Conservation (phyloP, 2,888 invertebrate species). For the Lycophotia porphyrea region DNA sequence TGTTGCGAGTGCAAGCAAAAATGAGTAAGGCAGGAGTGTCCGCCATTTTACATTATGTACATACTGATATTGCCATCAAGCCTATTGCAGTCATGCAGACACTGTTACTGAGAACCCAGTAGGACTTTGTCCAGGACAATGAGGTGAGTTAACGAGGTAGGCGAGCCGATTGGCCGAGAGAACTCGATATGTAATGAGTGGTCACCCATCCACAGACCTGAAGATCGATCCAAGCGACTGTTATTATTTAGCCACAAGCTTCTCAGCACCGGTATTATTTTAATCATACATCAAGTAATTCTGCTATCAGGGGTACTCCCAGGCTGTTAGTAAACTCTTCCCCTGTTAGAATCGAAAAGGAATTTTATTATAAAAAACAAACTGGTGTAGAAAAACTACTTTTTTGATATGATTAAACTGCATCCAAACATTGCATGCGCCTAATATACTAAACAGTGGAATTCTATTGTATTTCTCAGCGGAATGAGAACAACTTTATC, state of each 20-base stretch:
- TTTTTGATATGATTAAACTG: not conserved
- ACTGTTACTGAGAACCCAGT: not conserved
- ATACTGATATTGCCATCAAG: too few species aligned
- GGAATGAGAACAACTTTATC: conserved; percentile 16
- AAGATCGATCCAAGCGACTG: not conserved
- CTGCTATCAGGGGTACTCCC: not conserved
- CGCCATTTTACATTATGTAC: too few species aligned
- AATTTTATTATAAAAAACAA: not conserved
- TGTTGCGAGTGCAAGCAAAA: too few species aligned
- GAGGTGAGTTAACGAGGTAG: not conserved
- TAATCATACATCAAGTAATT: not conserved
- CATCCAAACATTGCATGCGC: not conserved
- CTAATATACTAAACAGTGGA: not conserved
- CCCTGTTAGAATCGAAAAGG: not conserved
- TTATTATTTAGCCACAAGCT: too few species aligned
- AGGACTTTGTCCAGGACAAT: not conserved
- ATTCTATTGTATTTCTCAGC: conserved; percentile 5
- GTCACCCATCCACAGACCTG: not conserved
- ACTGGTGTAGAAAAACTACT: not conserved
- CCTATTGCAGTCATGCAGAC: too few species aligned
- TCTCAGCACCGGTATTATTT: not conserved
- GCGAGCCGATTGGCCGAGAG: not conserved
- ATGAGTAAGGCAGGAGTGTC: too few species aligned
- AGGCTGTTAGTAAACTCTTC: not conserved
- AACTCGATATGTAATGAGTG: not conserved